Base-by-base conservation (phyloP, 2,797 vertebrate genomes). In the Meriones psammophilus region DNA sequence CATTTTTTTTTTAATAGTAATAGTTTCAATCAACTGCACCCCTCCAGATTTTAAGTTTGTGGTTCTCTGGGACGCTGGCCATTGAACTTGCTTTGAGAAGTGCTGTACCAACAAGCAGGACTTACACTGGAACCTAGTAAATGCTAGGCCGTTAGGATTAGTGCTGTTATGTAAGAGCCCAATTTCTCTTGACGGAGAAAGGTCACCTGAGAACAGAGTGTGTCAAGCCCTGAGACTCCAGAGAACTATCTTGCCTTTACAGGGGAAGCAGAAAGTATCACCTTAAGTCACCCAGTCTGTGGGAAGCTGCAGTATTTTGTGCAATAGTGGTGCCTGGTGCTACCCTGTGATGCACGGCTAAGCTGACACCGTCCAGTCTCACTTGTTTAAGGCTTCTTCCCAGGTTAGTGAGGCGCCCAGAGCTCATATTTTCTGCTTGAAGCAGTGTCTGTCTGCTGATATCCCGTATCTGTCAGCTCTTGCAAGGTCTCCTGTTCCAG, bases 61-160 rank as follows among this genome's bases (percentile, higher is more conserved):
- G 33, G 56, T 24, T 20, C 14, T 18, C 56, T 17, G 64, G 28
- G 33, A 88, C 14, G 88, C 26, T 4, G 73, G 83, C 39, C 83
- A 62, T 28, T 18, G 39, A 58, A 88, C 42, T 85, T 92, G 60
- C 64, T 94, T 88, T 97, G 91, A 71, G 39, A 79, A 96, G 6
- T n/a, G 39, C 64, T 36, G 50, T 28, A 42, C n/a, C 60, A 77
- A 68, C 64, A 89, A 88, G 83, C 20, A 33, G 64, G 73, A 62
- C 13, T 95, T 42, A 33, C 18, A 10, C 2, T 80, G 8, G n/a
- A 80, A 17, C 42, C n/a, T 77, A 60, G 42, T 79, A 60, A 33
- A n/a, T 85, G 60, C 50, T 76, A 73, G 69, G 74, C 30, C 26
- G 28, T 30, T 50, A 22, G 58, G 88, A 62, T 30, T 30, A 10